Percentiles rank a stretch among this genome's conserved stretches.
Evolutionary conservation across 2,888 invertebrate species (phyloP).

Genomic region (Diplolepis rosae): DNA sequence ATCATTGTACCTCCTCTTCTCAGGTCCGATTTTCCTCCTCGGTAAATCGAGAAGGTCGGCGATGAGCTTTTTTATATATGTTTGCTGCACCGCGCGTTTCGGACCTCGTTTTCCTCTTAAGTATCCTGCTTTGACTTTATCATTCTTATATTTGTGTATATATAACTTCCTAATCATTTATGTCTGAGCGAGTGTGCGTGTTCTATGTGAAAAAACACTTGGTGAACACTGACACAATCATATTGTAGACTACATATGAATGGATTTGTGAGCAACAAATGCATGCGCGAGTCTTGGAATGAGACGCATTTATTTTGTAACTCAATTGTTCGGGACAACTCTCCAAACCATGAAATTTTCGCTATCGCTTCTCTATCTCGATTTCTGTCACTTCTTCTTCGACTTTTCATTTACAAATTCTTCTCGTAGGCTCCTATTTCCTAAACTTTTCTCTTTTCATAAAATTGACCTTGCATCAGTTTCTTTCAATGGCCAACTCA

Average conservation of each 20-base stretch:
- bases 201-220: slow-evolving; percentile 16
- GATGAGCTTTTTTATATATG: slow-evolving; percentile 58
- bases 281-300: slow-evolving; percentile 23
- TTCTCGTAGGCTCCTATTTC: background rate
- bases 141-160: slow-evolving; percentile 7
- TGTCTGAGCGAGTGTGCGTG: slow-evolving; percentile 15
- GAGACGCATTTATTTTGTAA: slow-evolving; percentile 12
- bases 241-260: slow-evolving; percentile 18
- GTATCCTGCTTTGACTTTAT: background rate
- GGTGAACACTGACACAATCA: slow-evolving; percentile 24
- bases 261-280: slow-evolving; percentile 19
- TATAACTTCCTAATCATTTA: slow-evolving; percentile 10
- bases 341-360: slow-evolving; percentile 27
- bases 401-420: slow-evolving; percentile 22
- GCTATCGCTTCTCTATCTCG: slow-evolving; percentile 23
- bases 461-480: background rate
- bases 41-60: slow-evolving; percentile 36
- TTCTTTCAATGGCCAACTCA: background rate
- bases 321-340: slow-evolving; percentile 27
- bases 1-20: slow-evolving; percentile 19
- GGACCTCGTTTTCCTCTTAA: slow-evolving; percentile 1
- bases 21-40: slow-evolving; percentile 33
- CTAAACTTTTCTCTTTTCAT: background rate
- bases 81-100: slow-evolving; percentile 48
- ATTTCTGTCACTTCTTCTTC: slow-evolving; percentile 2